phyloP scores from a whole-genome alignment of 1,140 invertebrate genomes.

The Polypedilum pembai region DNA sequence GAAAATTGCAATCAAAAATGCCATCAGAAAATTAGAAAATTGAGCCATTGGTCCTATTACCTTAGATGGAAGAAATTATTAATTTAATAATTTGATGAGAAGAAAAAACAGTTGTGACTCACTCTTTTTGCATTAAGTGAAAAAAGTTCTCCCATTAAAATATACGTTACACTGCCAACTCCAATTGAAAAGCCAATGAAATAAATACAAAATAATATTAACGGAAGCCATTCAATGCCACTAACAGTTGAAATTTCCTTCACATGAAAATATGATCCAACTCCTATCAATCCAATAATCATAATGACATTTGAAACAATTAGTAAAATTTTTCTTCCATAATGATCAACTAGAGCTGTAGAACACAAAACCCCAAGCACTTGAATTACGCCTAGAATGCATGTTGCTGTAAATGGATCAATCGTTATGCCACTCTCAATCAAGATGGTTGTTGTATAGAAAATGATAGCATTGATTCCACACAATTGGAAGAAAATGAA shows the following conservation, averaged over 20 bases:
- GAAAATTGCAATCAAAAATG: neutral
- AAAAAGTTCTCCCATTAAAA: neutral
- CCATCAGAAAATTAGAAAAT: neutral
- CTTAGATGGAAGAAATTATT: neutral
- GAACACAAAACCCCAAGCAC: slow-evolving; percentile 58
- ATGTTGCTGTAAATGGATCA: slow-evolving; percentile 51
- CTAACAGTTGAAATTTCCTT: slow-evolving; percentile 41
- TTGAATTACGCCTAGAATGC: slow-evolving; percentile 67
- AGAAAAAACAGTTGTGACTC: too few species aligned
- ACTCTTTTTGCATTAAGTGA: neutral
- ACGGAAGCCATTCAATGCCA: neutral
- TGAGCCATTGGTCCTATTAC: neutral
- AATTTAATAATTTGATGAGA: too few species aligned
- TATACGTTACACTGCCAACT: neutral
- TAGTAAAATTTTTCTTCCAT: slow-evolving; percentile 61
- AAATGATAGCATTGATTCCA: neutral
- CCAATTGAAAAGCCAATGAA: neutral
- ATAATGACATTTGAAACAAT: slow-evolving; percentile 57
- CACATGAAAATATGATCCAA: slow-evolving; percentile 56
- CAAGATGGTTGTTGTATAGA: neutral
- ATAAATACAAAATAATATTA: neutral
- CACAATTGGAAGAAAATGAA: slow-evolving; percentile 14
- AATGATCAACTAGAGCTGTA: slow-evolving; percentile 53
- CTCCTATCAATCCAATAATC: slow-evolving; percentile 52
- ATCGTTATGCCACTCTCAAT: slow-evolving; percentile 43